These are phyloP conservation scores for Chelmon rostratus DNA, from an alignment of 2,797 vertebrate genomes.

Conservation along the genomic window DNA sequence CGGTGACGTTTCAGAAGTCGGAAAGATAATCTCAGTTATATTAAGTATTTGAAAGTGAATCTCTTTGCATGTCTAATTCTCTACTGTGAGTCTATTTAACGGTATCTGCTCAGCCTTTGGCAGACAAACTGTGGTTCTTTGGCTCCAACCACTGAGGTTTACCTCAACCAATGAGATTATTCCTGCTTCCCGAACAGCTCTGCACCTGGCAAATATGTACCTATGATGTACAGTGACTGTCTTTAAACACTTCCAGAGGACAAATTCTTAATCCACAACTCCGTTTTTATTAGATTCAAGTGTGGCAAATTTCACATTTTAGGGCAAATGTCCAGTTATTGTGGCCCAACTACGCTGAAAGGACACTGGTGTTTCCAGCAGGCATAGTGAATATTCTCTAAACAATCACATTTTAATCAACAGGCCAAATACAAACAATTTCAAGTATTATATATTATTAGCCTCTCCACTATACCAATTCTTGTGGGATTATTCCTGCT, in stretches of 20 bases:
- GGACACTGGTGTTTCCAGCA: constrained; percentile 33
- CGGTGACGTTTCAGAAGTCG: constrained; percentile 10
- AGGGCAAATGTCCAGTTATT: constrained; percentile 37
- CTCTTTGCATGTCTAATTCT: constrained; percentile 36
- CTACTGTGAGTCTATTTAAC: constrained; percentile 15
- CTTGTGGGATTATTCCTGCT: constrained; percentile 40
- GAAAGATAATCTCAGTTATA: constrained; percentile 26
- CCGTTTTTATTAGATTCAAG: constrained; percentile 55
- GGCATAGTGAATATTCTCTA: constrained; percentile 43
- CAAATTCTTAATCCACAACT: constrained; percentile 27
- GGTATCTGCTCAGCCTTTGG: constrained; percentile 1
- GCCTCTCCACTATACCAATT: constrained; percentile 25
- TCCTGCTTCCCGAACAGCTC: not conserved
- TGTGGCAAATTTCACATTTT: constrained; percentile 62
- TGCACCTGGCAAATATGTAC: not conserved
- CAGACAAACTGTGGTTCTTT: not conserved
- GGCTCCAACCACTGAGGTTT: not conserved
- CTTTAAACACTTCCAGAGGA: not conserved
- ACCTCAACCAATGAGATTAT: constrained; percentile 16
- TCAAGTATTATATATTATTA: constrained; percentile 63
- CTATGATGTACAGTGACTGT: not conserved
- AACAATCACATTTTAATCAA: constrained; percentile 60
- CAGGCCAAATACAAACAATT: constrained; percentile 59
- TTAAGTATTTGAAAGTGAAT: constrained; percentile 21
- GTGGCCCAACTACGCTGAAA: constrained; percentile 12